Evolutionary conservation across 2,113 vertebrate species (phyloP).

Genomic region (Numida meleagris): DNA sequence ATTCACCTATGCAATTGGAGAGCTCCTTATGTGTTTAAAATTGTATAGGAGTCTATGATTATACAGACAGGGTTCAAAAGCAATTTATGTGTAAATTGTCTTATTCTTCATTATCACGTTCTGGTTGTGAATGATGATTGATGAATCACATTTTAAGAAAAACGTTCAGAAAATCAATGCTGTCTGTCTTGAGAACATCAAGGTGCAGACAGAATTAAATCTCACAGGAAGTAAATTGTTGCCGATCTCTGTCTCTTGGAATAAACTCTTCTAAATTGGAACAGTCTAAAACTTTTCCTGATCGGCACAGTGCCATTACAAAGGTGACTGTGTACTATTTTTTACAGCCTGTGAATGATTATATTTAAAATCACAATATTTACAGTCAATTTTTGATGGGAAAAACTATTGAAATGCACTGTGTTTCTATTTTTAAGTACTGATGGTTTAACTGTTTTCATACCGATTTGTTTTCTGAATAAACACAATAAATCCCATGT

Average conservation of each 20-base stretch:
- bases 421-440: background rate
- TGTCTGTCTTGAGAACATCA: background rate
- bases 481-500: conserved; percentile 15
- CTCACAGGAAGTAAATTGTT: background rate
- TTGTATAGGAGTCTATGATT: background rate
- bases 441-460: background rate
- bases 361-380: background rate
- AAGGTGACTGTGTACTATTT: background rate
- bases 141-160: background rate
- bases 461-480: conserved; percentile 35
- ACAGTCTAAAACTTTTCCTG: background rate
- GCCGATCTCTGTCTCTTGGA: background rate
- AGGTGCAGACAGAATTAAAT: background rate
- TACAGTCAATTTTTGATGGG: background rate
- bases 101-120: background rate
- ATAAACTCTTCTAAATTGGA: background rate
- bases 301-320: background rate
- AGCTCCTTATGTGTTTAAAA: background rate
- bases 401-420: background rate
- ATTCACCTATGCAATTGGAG: background rate
- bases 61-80: background rate
- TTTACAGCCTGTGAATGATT: background rate
- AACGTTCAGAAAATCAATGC: background rate
- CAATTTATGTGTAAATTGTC: background rate
- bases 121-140: background rate